Conservation (phyloP, 2,797 vertebrate genomes). For the Carapus acus region DNA sequence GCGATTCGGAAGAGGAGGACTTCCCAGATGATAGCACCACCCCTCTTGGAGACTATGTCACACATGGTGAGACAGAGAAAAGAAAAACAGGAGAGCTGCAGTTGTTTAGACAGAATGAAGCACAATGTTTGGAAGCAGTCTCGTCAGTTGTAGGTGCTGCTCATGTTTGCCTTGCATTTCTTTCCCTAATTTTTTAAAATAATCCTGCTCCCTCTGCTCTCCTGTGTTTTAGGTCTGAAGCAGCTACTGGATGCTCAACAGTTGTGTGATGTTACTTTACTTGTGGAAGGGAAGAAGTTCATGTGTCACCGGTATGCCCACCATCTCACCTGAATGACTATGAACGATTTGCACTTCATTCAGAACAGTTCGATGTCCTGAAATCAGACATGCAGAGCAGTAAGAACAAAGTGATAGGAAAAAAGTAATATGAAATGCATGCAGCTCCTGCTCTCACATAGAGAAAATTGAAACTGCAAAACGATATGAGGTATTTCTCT, state of each 20-base stretch:
- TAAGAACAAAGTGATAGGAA: too few species aligned
- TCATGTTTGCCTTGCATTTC: not conserved
- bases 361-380: not conserved
- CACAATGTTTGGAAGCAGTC: too few species aligned
- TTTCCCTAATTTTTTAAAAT: too few species aligned
- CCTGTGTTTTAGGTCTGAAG: constrained; percentile 71
- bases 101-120: too few species aligned
- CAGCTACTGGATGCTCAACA: constrained; percentile 77
- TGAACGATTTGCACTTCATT: not conserved
- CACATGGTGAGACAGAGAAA: constrained; percentile 62
- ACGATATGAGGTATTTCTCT: too few species aligned
- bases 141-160: not conserved
- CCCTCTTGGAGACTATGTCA: constrained; percentile 75
- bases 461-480: too few species aligned
- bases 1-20: constrained; percentile 79
- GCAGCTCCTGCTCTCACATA: too few species aligned
- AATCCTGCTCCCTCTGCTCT: too few species aligned
- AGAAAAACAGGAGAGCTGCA: not conserved
- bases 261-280: constrained; percentile 78
- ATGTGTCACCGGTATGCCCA: constrained; percentile 78
- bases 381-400: not conserved
- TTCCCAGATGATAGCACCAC: constrained; percentile 79
- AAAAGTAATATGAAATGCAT: too few species aligned
- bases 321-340: not conserved
- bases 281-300: constrained; percentile 78